Conservation (phyloP, 1,140 invertebrate species). For the Halesus radiatus region DNA sequence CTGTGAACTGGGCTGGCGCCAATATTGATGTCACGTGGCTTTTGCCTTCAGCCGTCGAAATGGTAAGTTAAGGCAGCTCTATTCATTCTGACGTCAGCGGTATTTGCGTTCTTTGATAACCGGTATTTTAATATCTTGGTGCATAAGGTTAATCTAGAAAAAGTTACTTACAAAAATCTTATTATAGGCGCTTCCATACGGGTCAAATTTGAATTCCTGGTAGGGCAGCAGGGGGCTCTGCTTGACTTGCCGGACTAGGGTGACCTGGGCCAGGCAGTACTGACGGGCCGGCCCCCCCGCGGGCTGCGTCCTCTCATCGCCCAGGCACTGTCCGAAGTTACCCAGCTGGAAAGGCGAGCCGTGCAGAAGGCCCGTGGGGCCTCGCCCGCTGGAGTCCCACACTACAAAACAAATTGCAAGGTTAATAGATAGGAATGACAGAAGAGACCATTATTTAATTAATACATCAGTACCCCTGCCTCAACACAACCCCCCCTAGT, state of each 20-base stretch:
- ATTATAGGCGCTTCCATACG: neutral
- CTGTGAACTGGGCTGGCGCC: too few species aligned
- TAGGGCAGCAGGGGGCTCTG: neutral
- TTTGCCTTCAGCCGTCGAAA: too few species aligned
- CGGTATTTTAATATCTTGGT: too few species aligned
- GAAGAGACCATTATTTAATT: neutral
- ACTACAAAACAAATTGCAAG: conserved; percentile 58
- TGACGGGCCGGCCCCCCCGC: conserved; percentile 54
- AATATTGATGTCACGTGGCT: too few species aligned
- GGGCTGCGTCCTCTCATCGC: conserved; percentile 29
- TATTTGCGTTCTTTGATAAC: too few species aligned
- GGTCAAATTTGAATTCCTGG: conserved; percentile 3
- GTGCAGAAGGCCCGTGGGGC: conserved; percentile 59
- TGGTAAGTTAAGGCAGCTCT: too few species aligned
- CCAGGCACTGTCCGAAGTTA: conserved; percentile 64
- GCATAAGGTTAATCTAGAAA: neutral
- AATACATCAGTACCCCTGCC: too few species aligned
- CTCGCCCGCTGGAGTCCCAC: conserved; percentile 62
- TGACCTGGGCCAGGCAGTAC: conserved; percentile 60
- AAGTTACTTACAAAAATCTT: conserved; percentile 25
- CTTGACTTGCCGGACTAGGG: conserved; percentile 8
- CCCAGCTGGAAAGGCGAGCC: conserved; percentile 61
- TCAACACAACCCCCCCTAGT: too few species aligned
- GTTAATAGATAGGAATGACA: neutral
- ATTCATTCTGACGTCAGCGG: too few species aligned